Conservation (phyloP, 2,888 invertebrate species). For the Entomobrya multifasciata region DNA sequence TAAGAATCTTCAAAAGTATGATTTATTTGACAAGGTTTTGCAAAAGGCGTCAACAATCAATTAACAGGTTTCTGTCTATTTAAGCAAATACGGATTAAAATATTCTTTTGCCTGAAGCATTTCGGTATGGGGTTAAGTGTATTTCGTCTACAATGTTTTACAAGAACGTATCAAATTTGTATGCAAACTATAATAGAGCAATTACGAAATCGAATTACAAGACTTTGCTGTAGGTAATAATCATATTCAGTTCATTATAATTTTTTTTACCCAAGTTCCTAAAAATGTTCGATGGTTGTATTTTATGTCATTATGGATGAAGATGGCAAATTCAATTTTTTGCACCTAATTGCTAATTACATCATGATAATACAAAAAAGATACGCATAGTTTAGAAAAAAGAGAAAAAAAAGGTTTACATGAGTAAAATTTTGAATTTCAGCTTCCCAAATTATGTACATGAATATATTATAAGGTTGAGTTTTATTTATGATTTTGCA, state of each 20-base stretch:
- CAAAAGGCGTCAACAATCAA: conserved; percentile 42
- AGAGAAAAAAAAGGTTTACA: not conserved
- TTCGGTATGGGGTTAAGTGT: not conserved
- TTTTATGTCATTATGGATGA: conserved; percentile 29
- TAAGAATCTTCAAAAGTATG: not conserved
- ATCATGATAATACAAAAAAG: not conserved
- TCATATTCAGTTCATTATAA: conserved; percentile 45
- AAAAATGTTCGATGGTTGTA: not conserved
- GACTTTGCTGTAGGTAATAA: conserved; percentile 52
- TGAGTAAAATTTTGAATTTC: not conserved
- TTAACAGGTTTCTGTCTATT: conserved; percentile 4
- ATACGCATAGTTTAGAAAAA: not conserved
- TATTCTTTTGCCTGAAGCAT: not conserved
- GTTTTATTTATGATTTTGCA: not conserved
- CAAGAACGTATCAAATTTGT: not conserved
- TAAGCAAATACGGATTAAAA: conserved; percentile 14
- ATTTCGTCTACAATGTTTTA: not conserved
- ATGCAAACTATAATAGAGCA: conserved; percentile 19
- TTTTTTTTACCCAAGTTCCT: not conserved
- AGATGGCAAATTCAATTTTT: conserved; percentile 24
- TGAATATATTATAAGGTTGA: not conserved
- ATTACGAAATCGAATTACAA: conserved; percentile 41
- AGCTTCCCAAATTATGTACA: not conserved
- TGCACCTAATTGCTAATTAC: conserved; percentile 25
- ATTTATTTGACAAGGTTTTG: not conserved